Conservation (phyloP, 2,888 invertebrate species). For the Notocelia uddmanniana region DNA sequence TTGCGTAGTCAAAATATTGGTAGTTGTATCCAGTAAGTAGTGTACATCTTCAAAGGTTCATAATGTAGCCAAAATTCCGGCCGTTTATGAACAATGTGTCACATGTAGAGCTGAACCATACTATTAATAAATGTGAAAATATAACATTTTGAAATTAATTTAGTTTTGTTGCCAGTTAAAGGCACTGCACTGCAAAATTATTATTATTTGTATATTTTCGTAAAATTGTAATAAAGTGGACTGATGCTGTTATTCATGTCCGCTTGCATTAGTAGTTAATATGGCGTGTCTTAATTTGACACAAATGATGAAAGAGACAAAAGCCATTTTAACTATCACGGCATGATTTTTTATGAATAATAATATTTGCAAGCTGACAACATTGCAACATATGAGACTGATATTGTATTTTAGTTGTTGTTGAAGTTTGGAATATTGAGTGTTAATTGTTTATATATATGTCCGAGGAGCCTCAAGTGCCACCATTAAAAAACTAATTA, state of each 20-base stretch:
- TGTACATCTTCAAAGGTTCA: background rate
- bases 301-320: no score
- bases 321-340: background rate
- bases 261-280: background rate
- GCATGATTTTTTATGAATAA: background rate
- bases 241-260: conserved; percentile 13
- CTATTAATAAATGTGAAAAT: background rate
- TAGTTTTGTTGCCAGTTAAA: background rate
- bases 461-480: conserved; percentile 12
- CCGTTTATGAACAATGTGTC: background rate
- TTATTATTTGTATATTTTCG: background rate
- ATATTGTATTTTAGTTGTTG: conserved; percentile 71
- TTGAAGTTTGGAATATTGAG: conserved; percentile 57
- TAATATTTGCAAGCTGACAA: conserved; percentile 55
- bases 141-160: conserved; percentile 15
- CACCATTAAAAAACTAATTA: conserved; percentile 5
- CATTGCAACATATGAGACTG: conserved; percentile 75
- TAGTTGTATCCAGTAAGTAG: background rate
- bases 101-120: no score
- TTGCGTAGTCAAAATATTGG: background rate
- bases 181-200: conserved; percentile 4
- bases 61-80: background rate
- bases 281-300: background rate
- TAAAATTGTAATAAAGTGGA: conserved; percentile 16
- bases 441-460: conserved; percentile 44